phyloP scores from a whole-genome alignment of 2,113 vertebrate genomes.

The Spea bombifrons region DNA sequence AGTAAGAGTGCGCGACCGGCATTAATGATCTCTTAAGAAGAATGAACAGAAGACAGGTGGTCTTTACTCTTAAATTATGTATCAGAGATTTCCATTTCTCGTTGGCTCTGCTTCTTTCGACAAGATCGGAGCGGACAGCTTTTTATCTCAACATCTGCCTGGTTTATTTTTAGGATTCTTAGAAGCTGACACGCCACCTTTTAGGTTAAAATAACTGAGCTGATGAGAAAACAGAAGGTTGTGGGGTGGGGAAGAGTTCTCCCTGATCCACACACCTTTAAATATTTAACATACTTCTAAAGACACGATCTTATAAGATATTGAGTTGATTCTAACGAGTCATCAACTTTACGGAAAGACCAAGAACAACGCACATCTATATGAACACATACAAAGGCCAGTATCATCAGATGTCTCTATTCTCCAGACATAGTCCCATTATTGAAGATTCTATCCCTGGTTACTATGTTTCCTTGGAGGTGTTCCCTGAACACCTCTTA shows the following conservation, averaged over 20 bases:
- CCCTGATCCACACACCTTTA: not conserved
- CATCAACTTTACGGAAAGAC: no score
- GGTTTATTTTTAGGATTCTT: conserved; percentile 7
- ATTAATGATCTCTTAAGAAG: conserved; percentile 22
- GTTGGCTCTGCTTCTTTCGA: not conserved
- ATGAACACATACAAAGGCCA: no score
- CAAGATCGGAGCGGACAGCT: conserved; percentile 30
- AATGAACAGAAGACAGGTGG: conserved; percentile 23
- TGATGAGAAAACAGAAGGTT: not conserved
- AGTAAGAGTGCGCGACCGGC: not conserved
- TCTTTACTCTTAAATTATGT: conserved; percentile 28
- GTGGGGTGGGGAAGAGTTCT: not conserved
- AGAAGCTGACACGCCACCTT: conserved; percentile 14
- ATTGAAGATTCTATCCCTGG: no score
- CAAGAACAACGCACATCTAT: no score
- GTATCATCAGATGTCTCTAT: no score
- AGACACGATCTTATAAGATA: no score
- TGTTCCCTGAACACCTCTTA: no score
- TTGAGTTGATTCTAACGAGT: no score
- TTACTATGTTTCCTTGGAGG: no score
- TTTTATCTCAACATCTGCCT: conserved; percentile 28
- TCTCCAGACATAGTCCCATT: no score
- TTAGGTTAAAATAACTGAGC: conserved; percentile 10
- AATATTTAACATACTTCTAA: conserved; percentile 6
- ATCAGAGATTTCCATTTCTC: conserved; percentile 2